A percentile compares a stretch with the other conserved stretches of the same genome.
Evolutionary conservation across 64 coral and sea anemone genomes (phyloP).

Genomic region (Astreopora myriophthalma): DNA sequence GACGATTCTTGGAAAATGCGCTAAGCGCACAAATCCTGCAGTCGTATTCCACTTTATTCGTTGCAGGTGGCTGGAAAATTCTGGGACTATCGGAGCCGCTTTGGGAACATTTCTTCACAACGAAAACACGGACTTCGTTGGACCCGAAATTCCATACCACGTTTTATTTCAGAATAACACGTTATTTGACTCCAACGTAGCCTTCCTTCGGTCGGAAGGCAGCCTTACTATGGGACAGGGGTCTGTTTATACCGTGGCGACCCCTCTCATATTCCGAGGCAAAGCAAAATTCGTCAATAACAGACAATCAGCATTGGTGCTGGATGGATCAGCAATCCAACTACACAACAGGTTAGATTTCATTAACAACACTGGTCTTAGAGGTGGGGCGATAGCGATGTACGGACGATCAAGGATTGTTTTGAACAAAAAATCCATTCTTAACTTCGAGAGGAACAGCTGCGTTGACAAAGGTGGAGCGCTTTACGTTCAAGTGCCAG

Average conservation of each 20-base stretch:
- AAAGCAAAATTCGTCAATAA: conserved; percentile 77
- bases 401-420: conserved; percentile 87
- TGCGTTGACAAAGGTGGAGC: conserved; percentile 81
- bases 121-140: conserved; percentile 72
- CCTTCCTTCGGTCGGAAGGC: conserved; percentile 5
- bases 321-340: conserved; percentile 78
- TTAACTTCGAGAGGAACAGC: conserved; percentile 69
- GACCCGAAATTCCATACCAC: conserved; percentile 63
- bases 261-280: conserved; percentile 71
- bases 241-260: conserved; percentile 78
- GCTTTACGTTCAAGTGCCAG: conserved; percentile 81
- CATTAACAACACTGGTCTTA: conserved; percentile 65
- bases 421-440: conserved; percentile 60
- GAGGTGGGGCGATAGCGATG: conserved; percentile 90
- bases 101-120: conserved; percentile 71
- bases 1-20: conserved; percentile 29
- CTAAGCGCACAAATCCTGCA: neutral
- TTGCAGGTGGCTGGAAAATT: conserved; percentile 65
- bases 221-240: conserved; percentile 73
- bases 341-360: conserved; percentile 71
- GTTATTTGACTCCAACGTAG: conserved; percentile 27
- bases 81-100: conserved; percentile 76
- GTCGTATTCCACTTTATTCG: conserved; percentile 38
- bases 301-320: conserved; percentile 67
- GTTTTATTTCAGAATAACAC: conserved; percentile 25